Evolutionary conservation across 2,797 vertebrate species (phyloP).

Genomic region (Lophius americanus): DNA sequence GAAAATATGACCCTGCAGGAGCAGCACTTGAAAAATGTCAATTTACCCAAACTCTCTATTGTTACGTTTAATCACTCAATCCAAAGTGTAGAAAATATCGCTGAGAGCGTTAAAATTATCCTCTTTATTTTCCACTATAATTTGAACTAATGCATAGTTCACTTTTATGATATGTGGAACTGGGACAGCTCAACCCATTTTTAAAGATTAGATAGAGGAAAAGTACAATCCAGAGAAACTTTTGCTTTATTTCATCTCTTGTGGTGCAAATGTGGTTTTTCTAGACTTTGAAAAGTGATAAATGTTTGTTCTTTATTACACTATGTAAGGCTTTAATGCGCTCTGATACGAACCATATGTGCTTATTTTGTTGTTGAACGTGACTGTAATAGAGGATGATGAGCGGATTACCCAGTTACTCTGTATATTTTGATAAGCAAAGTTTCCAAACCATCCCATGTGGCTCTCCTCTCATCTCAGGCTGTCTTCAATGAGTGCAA

Average conservation of each 20-base stretch:
- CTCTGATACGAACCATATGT: slow-evolving; percentile 9
- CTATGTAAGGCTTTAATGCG: slow-evolving; percentile 5
- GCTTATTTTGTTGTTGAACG: slow-evolving; percentile 28
- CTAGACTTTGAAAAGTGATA: slow-evolving; percentile 5
- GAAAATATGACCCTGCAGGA: slow-evolving; percentile 38
- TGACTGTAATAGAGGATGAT: slow-evolving; percentile 28
- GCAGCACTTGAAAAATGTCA: slow-evolving; percentile 17
- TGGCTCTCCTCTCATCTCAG: slow-evolving; percentile 46
- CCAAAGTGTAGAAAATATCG: slow-evolving; percentile 53
- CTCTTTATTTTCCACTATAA: slow-evolving; percentile 33
- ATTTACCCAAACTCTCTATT: slow-evolving; percentile 42
- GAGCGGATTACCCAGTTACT: slow-evolving; percentile 38
- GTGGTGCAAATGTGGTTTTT: background rate
- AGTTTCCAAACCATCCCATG: slow-evolving; percentile 52
- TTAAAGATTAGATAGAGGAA: slow-evolving; percentile 43
- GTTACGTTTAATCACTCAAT: slow-evolving; percentile 48
- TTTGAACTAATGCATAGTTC: slow-evolving; percentile 25
- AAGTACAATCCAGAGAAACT: slow-evolving; percentile 6
- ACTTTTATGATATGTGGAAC: slow-evolving; percentile 31
- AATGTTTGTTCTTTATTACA: slow-evolving; percentile 1
- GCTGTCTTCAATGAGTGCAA: slow-evolving; percentile 43
- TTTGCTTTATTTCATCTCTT: slow-evolving; percentile 16
- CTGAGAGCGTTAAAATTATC: slow-evolving; percentile 41
- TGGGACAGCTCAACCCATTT: slow-evolving; percentile 28
- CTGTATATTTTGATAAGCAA: slow-evolving; percentile 43